These are phyloP conservation scores for Oscheius sp. DNA, from an alignment of 2,888 invertebrate genomes.

Conservation along the genomic window DNA sequence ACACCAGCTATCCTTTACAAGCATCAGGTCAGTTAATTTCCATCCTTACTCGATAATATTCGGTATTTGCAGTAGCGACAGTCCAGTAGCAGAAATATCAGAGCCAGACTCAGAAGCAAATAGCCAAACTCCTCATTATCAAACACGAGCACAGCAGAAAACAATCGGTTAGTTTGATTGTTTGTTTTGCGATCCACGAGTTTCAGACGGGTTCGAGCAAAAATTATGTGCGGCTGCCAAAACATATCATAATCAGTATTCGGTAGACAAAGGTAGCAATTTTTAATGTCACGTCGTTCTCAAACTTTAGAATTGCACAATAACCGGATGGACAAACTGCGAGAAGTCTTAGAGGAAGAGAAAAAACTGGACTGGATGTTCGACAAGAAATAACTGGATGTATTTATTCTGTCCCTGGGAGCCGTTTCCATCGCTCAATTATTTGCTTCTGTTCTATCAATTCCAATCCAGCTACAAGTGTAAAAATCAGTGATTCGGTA, in stretches of 20 bases:
- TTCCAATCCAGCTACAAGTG: not conserved
- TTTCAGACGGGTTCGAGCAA: not conserved
- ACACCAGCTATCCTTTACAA: too few relatives aligned
- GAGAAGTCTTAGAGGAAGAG: conserved; percentile 14
- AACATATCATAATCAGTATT: not conserved
- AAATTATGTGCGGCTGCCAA: not conserved
- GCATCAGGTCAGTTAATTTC: too few relatives aligned
- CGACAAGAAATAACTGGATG: conserved; percentile 4
- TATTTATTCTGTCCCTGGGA: not conserved
- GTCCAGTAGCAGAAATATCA: too few relatives aligned
- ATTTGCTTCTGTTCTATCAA: not conserved
- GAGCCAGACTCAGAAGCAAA: too few relatives aligned
- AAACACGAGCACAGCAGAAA: not conserved
- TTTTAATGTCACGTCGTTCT: not conserved
- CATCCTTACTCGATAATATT: too few relatives aligned
- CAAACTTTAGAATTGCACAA: conserved; percentile 24
- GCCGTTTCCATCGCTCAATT: not conserved
- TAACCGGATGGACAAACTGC: conserved; percentile 9
- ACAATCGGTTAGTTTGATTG: not conserved
- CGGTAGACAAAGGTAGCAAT: not conserved
- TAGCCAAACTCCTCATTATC: not conserved
- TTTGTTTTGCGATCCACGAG: not conserved
- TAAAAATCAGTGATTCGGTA: not conserved
- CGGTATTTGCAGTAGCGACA: too few relatives aligned
- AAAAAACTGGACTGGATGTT: conserved; percentile 34